Conservation (phyloP, 2,797 vertebrate genomes). For the Garrulus glandarius region DNA sequence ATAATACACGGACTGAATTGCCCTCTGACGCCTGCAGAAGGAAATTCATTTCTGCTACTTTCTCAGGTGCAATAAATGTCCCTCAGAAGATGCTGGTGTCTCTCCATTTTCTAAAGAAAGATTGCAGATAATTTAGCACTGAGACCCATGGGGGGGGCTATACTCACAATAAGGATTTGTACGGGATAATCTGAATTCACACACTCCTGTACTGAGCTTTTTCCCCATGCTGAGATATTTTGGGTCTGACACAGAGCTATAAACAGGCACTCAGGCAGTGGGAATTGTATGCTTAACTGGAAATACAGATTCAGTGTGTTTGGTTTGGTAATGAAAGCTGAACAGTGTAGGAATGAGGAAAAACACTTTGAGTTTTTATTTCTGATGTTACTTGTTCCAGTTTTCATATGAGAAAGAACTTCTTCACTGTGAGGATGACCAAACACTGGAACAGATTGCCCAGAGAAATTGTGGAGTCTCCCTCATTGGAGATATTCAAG, state of each 20-base stretch:
- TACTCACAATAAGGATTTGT: background rate
- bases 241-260: background rate
- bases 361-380: background rate
- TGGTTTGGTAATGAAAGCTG: background rate
- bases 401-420: background rate
- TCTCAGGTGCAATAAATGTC: background rate
- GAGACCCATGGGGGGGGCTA: background rate
- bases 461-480: background rate
- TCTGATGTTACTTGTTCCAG: background rate
- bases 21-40: background rate
- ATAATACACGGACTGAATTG: background rate
- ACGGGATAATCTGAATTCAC: background rate
- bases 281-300: background rate
- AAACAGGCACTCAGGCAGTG: background rate
- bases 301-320: background rate
- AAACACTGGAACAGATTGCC: background rate
- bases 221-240: background rate
- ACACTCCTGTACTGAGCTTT: background rate
- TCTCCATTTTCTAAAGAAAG: background rate
- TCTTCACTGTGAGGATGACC: background rate
- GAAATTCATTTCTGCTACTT: background rate
- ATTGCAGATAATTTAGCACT: background rate
- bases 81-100: background rate
- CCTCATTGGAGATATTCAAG: background rate
- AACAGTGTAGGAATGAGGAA: background rate